Evolutionary conservation across 2,797 vertebrate species (phyloP).

Genomic region (Agapornis canus): DNA sequence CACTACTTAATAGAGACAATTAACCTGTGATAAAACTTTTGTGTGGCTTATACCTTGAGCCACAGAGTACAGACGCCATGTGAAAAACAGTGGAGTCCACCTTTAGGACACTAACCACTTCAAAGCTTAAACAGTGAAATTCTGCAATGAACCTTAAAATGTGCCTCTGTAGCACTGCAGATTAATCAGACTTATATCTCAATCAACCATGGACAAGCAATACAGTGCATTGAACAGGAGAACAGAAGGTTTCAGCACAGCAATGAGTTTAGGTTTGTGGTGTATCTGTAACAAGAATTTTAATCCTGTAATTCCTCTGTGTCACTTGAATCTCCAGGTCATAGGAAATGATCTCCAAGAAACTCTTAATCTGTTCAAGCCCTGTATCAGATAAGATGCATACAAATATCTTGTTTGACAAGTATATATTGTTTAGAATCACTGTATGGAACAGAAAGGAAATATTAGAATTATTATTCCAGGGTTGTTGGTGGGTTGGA

Average conservation of each 20-base stretch:
- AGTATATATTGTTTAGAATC: not conserved
- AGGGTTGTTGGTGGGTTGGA: not conserved
- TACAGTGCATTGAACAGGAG: not conserved
- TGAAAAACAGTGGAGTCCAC: not conserved
- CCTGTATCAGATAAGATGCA: not conserved
- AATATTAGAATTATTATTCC: not conserved
- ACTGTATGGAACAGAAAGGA: not conserved
- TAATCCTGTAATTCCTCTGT: slow-evolving; percentile 31
- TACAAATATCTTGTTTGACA: not conserved
- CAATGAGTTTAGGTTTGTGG: not conserved
- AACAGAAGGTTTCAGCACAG: not conserved
- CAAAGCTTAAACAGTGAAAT: slow-evolving; percentile 33
- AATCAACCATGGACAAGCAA: slow-evolving; percentile 7
- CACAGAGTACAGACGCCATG: not conserved
- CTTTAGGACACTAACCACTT: not conserved
- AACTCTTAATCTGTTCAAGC: not conserved
- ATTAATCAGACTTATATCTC: slow-evolving; percentile 15
- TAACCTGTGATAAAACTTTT: not conserved
- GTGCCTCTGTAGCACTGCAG: slow-evolving; percentile 6
- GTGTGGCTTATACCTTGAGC: not conserved
- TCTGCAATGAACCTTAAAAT: slow-evolving; percentile 49
- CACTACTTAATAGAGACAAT: not conserved
- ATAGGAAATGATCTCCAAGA: not conserved
- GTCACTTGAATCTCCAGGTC: not conserved
- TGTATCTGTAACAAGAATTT: not conserved